Evolutionary conservation across 2,888 invertebrate genomes (phyloP).

Genomic region (Bellardia pandia): DNA sequence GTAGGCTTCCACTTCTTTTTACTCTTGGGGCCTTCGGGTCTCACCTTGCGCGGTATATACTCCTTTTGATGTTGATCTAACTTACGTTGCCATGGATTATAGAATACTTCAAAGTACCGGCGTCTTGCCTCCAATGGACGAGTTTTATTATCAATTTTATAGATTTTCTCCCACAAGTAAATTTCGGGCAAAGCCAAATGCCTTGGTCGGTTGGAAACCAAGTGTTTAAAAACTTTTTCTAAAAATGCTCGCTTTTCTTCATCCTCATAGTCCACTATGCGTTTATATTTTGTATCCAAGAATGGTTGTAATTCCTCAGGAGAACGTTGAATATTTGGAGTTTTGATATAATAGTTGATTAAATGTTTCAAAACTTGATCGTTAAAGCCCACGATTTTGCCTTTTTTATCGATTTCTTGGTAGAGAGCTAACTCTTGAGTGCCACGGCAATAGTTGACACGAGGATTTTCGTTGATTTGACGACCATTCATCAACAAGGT

Average conservation of each 20-base stretch:
- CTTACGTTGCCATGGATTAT: conserved; percentile 87
- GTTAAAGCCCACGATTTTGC: conserved; percentile 91
- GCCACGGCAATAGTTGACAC: conserved; percentile 92
- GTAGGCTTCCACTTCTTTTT: conserved; percentile 88
- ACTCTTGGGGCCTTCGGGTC: conserved; percentile 86
- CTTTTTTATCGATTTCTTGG: conserved; percentile 88
- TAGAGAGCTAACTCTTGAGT: conserved; percentile 90
- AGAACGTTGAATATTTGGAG: conserved; percentile 86
- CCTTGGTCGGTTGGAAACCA: conserved; percentile 88
- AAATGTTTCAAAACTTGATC: conserved; percentile 90
- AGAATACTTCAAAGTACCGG: conserved; percentile 89
- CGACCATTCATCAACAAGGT: conserved; percentile 89
- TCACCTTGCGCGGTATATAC: conserved; percentile 89
- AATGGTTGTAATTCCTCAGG: conserved; percentile 90
- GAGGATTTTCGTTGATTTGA: conserved; percentile 87
- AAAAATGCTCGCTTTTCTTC: conserved; percentile 89
- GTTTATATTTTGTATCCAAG: conserved; percentile 85
- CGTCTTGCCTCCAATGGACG: conserved; percentile 88
- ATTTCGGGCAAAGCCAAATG: conserved; percentile 88
- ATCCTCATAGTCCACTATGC: conserved; percentile 89
- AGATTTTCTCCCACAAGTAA: conserved; percentile 93
- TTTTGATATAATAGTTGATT: conserved; percentile 90
- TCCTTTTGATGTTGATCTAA: conserved; percentile 88
- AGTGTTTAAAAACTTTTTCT: conserved; percentile 88
- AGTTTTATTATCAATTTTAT: conserved; percentile 89